Evolutionary conservation across 1,140 invertebrate genomes (phyloP), one percentile per base, ranked within the genome.

Genomic region (Pogonomyrmex barbatus): DNA sequence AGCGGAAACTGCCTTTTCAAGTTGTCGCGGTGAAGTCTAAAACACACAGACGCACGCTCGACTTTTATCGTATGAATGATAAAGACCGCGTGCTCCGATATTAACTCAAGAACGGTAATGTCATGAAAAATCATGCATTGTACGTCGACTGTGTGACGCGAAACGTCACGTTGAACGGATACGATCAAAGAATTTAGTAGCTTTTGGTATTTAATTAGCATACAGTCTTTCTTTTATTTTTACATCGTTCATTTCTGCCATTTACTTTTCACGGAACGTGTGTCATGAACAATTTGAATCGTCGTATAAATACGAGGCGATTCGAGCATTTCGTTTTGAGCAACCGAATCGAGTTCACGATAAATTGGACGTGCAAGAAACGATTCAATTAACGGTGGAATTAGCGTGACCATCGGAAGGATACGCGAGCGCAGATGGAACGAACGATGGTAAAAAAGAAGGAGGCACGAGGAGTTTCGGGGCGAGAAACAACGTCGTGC

Each of bases 321-420:
- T 36, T 67, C 12, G 8, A 62, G n/a, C 2, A 17, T 50, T 65
- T 50, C 9, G 33, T 17, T 71, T 4, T n/a, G 47, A n/a, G 12
- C 12, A 71, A 24, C 1, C 42, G 52, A 2, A n/a, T 0, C 14
- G 30, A 60, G 60, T 73, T 30, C 60, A 73, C 79, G 36, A 58
- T 47, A 58, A 71, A 58, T 45, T 60, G 42, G 42, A 83, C 30
- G 68, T 24, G 10, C 45, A 83, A 86, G 88, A 92, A 92, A 90
- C 91, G 91, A 91, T 93, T 90, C 89, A 89, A 92, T 92, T 92
- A 91, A 89, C 87, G 68, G 42, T 10, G 68, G 58, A 91, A 89
- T 84, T 88, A 87, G 62, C 87, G 84, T 84, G 82, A 87, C 54
- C 78, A 67, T 76, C 60, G 77, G 47, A 42, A 50, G 45, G 33